These are phyloP conservation scores for Zele albiditarsus DNA, from an alignment of 2,888 invertebrate genomes.

Conservation along the genomic window DNA sequence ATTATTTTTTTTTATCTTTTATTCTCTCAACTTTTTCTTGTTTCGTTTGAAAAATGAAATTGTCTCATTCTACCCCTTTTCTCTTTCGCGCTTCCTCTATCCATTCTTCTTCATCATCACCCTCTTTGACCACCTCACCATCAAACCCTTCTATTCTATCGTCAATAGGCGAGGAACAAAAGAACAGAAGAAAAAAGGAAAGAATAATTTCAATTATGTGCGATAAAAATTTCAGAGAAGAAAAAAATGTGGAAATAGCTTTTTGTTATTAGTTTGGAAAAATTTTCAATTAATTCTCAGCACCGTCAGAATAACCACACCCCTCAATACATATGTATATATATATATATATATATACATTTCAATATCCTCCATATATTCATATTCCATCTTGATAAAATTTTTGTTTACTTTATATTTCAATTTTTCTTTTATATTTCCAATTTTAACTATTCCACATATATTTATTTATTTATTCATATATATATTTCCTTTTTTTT, in stretches of 20 bases:
- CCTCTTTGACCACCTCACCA: slow-evolving; percentile 3
- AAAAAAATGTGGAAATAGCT: slow-evolving; percentile 20
- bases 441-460: not conserved
- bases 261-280: slow-evolving; percentile 28
- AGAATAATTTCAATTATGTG: slow-evolving; percentile 39
- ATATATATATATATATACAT: not conserved
- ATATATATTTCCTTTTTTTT: no score
- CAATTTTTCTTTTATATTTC: not conserved
- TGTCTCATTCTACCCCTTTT: slow-evolving; percentile 27
- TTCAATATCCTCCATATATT: not conserved
- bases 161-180: slow-evolving; percentile 6
- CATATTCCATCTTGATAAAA: not conserved
- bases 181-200: slow-evolving; percentile 25
- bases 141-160: not conserved
- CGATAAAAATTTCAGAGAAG: slow-evolving; percentile 27
- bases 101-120: slow-evolving; percentile 27
- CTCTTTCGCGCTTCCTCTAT: slow-evolving; percentile 15
- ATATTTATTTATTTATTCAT: no score
- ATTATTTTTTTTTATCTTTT: not conserved
- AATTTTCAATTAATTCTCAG: slow-evolving; percentile 32
- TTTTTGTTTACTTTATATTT: not conserved
- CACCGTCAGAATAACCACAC: slow-evolving; percentile 4
- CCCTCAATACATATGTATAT: not conserved
- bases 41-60: slow-evolving; percentile 42
- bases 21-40: slow-evolving; percentile 38